These are phyloP conservation scores for Malurus melanocephalus DNA, from an alignment of 2,113 vertebrate genomes.

Conservation along the genomic window DNA sequence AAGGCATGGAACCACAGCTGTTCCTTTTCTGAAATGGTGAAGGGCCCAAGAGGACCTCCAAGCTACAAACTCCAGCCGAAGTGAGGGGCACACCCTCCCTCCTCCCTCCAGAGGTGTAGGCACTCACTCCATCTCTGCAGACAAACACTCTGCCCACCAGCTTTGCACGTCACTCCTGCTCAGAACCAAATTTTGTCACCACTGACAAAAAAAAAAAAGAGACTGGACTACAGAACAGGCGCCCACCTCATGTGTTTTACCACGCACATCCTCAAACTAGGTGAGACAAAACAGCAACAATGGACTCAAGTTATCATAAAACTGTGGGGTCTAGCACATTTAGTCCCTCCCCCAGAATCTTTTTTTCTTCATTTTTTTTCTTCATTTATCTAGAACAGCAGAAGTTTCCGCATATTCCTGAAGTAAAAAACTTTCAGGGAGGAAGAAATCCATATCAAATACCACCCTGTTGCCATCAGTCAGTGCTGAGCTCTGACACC, in stretches of 20 bases:
- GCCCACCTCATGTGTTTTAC: neutral
- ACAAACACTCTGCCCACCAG: neutral
- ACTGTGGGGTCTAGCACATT: neutral
- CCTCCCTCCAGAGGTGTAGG: neutral
- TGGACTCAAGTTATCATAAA: neutral
- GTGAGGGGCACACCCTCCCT: neutral
- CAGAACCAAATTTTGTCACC: neutral
- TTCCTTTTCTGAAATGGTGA: slow-evolving; percentile 5
- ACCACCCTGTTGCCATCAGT: neutral
- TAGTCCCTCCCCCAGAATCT: neutral
- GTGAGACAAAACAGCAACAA: neutral
- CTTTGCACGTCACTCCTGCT: neutral
- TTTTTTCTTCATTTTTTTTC: neutral
- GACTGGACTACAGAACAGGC: neutral
- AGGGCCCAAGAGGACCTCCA: neutral
- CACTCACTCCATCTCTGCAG: neutral
- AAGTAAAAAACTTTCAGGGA: neutral
- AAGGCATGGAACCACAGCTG: slow-evolving; percentile 56
- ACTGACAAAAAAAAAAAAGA: neutral
- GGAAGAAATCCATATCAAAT: neutral
- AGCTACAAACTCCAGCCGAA: neutral
- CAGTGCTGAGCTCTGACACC: neutral
- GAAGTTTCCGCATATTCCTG: neutral
- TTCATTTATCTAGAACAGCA: neutral
- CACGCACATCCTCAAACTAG: neutral